Evolutionary conservation across 1,140 invertebrate genomes (phyloP), one percentile per base, ranked within the genome.

Genomic region (Diorhabda carinulata): DNA sequence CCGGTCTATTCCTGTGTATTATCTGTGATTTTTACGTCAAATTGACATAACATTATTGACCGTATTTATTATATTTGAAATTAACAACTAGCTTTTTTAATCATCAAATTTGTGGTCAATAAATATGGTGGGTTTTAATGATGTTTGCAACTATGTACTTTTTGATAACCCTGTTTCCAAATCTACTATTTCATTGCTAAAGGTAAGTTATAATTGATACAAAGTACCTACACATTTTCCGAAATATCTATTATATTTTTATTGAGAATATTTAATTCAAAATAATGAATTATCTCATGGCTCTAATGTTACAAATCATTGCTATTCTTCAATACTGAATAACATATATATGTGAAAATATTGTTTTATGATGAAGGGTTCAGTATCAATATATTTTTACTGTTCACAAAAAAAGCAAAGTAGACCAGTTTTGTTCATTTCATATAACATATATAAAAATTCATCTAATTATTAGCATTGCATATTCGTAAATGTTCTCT

Each of bases 101-200:
- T 52, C n/a, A 52, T 52, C n/a, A 52, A 8, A 52, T 52, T 52
- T 52, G 47, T 52, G 47, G 47, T n/a, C 6, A 4, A 6, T 52
- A 52, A 52, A 10, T 8, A 64, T 57, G 60, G 75, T 77, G 76
- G 76, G 76, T 41, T 69, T 77, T 57, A 43, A 74, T 56, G 76
- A 77, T 60, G 70, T 70, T 60, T 45, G 73, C 69, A 79, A 79
- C 72, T 79, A 76, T 70, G 70, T 78, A 10, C 67, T 78, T 6
- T 77, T 72, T 67, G 79, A 80, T 68, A 80, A 80, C 72, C 79
- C 79, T 4, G 45, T 80, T 5, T 75, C 67, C 8, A 76, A 78
- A 70, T 67, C 61, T 43, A 69, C 73, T n/a, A 61, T 69, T 64
- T 74, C 66, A 57, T 3, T 76, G 61, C 41, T 76, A 25, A 61